Base-by-base conservation (phyloP, 2,113 vertebrate genomes). In the Mus pahari region DNA sequence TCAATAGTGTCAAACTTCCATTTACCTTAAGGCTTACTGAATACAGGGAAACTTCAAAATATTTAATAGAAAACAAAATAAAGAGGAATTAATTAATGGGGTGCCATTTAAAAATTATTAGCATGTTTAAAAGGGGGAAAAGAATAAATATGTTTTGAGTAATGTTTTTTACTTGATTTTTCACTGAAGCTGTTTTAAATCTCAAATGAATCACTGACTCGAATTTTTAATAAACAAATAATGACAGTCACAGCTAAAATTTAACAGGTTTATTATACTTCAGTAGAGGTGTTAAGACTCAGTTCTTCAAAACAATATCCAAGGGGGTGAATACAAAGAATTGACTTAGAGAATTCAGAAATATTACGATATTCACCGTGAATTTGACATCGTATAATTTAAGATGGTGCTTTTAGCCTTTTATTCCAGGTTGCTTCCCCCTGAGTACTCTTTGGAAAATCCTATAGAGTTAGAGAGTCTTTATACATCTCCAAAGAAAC, bases 141-240 rank as follows among this genome's bases (percentile, higher is more conserved):
- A 94, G 14, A 92, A 53, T 90, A 79, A 79, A 92, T 92, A 74
- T 1, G 64, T 31, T 55, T 95, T 89, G 50, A 90, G 55, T 78
- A 64, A 31, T 84, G 89, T 86, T 78, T 64, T 28, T 84, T 66
- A 93, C 22, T 92, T 42, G 4, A 50, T 50, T 94, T 97, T 93
- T 93, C 64, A 81, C 7, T 89, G 70, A 71, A 86, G 42, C 19
- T n/a, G 31, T 78, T 36, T 91, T 88, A 71, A n/a, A 70, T 70
- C 13, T 74, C 42, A 96, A 86, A 64, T 94, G 50, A 94, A 28
- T 79, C 28, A 58, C 11, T 90, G 26, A 7, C 86, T 17, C 82
- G 26, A 9, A 11, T 81, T 95, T 95, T 91, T 84, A 73, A 97
- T 83, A 92, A 75, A 87, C 62, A 94, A 77, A 8, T 45, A 20